Percentiles rank a stretch among this genome's conserved stretches.
Evolutionary conservation across 2,113 vertebrate species (phyloP).

Genomic region (Proteles cristata): DNA sequence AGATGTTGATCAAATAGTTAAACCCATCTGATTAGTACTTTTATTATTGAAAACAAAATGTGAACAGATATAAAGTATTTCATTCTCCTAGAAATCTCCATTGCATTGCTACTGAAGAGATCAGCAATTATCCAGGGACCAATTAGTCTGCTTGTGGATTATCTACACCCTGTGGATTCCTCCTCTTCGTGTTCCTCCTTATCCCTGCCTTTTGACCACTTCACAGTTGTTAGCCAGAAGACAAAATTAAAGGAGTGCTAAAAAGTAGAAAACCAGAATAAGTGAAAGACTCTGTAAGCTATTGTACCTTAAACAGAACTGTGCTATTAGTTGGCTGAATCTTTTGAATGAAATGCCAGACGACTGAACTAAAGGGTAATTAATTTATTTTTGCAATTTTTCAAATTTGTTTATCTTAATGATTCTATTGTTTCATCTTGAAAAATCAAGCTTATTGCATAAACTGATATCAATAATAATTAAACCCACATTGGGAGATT

Average conservation of each 20-base stretch:
- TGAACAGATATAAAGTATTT: constrained; percentile 50
- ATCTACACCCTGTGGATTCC: constrained; percentile 65
- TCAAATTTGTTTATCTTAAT: constrained; percentile 1
- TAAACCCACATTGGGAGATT: not conserved
- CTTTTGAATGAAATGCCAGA: constrained; percentile 34
- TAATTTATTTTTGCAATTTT: not conserved
- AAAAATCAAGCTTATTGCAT: not conserved
- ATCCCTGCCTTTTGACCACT: constrained; percentile 54
- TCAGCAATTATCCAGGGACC: constrained; percentile 68
- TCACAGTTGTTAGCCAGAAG: constrained; percentile 39
- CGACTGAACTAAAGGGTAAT: not conserved
- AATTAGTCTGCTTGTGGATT: constrained; percentile 78
- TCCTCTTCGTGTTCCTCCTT: not conserved
- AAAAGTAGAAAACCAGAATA: not conserved
- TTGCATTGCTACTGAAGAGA: constrained; percentile 9
- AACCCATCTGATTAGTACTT: constrained; percentile 49
- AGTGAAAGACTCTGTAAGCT: not conserved
- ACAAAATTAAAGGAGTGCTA: constrained; percentile 51
- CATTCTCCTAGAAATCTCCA: constrained; percentile 44
- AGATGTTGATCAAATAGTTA: constrained; percentile 55
- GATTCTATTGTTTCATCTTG: not conserved
- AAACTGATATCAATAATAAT: not conserved
- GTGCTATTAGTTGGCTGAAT: not conserved
- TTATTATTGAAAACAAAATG: constrained; percentile 60
- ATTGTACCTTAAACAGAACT: not conserved